Evolutionary conservation across 2,113 vertebrate species (phyloP).

Genomic region (Percopsis transmontana): DNA sequence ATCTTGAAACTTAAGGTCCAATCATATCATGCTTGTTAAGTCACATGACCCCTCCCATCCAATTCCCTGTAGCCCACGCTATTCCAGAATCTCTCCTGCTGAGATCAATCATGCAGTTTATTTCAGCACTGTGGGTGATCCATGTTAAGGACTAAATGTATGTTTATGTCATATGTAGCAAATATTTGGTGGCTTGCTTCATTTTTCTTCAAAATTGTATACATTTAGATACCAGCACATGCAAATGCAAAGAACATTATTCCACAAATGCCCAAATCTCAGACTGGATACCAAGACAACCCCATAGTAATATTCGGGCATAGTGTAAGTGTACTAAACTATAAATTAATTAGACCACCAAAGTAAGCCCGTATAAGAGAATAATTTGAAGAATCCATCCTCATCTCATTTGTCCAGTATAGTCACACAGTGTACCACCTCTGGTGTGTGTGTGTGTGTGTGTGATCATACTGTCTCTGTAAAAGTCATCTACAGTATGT

Average conservation of each 20-base stretch:
- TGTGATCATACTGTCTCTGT: slow-evolving; percentile 56
- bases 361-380: slow-evolving; percentile 12
- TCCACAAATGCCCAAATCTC: slow-evolving; percentile 9
- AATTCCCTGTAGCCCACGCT: not conserved
- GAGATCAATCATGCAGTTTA: slow-evolving; percentile 5
- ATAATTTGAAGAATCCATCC: not conserved
- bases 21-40: slow-evolving; percentile 7
- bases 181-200: not conserved
- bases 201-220: not conserved
- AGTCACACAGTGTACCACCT: too few relatives aligned
- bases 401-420: slow-evolving; percentile 21
- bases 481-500: slow-evolving; percentile 66
- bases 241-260: slow-evolving; percentile 4
- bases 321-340: slow-evolving; percentile 34
- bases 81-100: not conserved
- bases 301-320: slow-evolving; percentile 22
- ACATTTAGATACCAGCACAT: not conserved
- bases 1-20: slow-evolving; percentile 10
- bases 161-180: not conserved
- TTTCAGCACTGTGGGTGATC: slow-evolving; percentile 27
- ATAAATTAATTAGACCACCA: slow-evolving; percentile 54
- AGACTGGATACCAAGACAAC: slow-evolving; percentile 25
- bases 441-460: slow-evolving; percentile 24
- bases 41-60: slow-evolving; percentile 16
- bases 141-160: slow-evolving; percentile 20